These are phyloP conservation scores for Leptarthrus brevirostris DNA, from an alignment of 2,888 invertebrate species.

Conservation along the genomic window DNA sequence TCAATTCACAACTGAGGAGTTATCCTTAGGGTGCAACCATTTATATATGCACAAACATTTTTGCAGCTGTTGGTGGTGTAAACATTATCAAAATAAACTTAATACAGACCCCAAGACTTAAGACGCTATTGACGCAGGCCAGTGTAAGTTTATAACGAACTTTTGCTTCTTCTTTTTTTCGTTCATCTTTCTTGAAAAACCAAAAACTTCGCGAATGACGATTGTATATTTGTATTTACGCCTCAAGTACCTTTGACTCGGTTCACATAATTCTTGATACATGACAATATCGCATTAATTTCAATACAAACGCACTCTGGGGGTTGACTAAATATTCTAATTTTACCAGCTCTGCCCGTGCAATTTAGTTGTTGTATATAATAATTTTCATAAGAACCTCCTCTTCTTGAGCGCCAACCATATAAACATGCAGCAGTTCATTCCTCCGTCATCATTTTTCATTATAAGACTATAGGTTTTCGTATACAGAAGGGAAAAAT, in stretches of 20 bases:
- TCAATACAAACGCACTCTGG: not conserved
- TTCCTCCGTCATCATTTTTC: constrained; percentile 3
- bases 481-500: not conserved
- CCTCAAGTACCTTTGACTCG: constrained; percentile 16
- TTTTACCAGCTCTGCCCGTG: not conserved
- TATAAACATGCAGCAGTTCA: not conserved
- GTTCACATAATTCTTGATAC: constrained; percentile 19
- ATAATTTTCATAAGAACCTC: too few species aligned
- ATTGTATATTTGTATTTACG: constrained; percentile 23
- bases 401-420: constrained; percentile 5
- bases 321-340: not conserved
- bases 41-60: constrained; percentile 53
- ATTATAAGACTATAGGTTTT: not conserved
- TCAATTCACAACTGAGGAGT: constrained; percentile 50
- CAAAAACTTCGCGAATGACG: constrained; percentile 12
- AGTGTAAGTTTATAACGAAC: constrained; percentile 14
- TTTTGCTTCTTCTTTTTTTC: not conserved
- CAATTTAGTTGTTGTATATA: not conserved
- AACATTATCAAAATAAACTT: constrained; percentile 42
- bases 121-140: constrained; percentile 30
- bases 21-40: constrained; percentile 50
- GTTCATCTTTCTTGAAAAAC: constrained; percentile 7
- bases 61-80: constrained; percentile 27
- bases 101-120: constrained; percentile 18
- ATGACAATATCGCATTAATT: constrained; percentile 41